Evolutionary conservation across 1,140 invertebrate species (phyloP).

Genomic region (Rhyzopertha dominica): DNA sequence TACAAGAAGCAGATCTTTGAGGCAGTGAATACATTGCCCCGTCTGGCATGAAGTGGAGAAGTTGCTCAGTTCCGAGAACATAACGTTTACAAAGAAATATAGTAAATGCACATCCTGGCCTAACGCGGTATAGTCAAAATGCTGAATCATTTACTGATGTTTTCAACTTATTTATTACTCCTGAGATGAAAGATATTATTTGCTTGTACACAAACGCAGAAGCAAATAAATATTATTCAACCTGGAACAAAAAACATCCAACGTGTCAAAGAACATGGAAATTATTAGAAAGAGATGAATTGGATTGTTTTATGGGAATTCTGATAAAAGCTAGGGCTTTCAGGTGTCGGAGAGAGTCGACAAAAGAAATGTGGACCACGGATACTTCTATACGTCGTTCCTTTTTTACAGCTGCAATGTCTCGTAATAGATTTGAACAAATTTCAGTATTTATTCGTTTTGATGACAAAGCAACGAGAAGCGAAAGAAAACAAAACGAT

Average conservation of each 20-base stretch:
- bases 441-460: conserved; percentile 18
- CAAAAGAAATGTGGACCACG: conserved; percentile 18
- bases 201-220: no score
- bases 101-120: conserved; percentile 14
- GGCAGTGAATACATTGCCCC: conserved; percentile 10
- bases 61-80: conserved; percentile 1
- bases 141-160: conserved; percentile 12
- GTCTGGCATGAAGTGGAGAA: conserved; percentile 14
- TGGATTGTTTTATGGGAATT: no score
- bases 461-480: conserved; percentile 18
- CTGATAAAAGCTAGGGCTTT: conserved; percentile 21
- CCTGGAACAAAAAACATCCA: conserved; percentile 17
- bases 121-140: conserved; percentile 17
- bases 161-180: conserved; percentile 17
- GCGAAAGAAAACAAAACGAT: conserved; percentile 6
- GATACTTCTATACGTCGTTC: conserved; percentile 16
- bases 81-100: conserved; percentile 11
- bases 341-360: conserved; percentile 17
- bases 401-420: conserved; percentile 16
- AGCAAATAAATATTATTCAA: conserved; percentile 10
- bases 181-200: no score
- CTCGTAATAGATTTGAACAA: conserved; percentile 18
- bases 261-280: conserved; percentile 11
- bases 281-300: conserved; percentile 10
- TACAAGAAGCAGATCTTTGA: conserved; percentile 12